Base-by-base conservation (phyloP, 2,797 vertebrate species). In the Lacerta viridis region DNA sequence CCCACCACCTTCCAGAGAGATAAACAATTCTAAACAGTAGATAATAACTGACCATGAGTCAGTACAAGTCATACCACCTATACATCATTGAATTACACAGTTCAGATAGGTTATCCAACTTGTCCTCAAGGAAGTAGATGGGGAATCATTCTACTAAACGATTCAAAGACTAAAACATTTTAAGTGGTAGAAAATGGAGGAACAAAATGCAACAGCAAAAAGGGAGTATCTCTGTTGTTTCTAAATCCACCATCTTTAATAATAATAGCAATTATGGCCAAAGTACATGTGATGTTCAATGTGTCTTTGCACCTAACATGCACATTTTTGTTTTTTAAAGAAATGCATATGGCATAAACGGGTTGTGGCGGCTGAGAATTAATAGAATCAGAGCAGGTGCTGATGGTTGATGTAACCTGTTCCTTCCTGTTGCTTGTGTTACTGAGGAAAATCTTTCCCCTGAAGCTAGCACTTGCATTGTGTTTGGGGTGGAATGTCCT, bases 1-100 rank as follows among this genome's bases (percentile, higher is more conserved):
- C 91, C n/a, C 80, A 80, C 89, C 84, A 87, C 29, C 64, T 29
- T 61, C 72, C 74, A 55, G n/a, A 84, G 59, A 81, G 20, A 27
- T 81, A 85, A 80, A 75, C 69, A 86, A 76, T 86, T 77, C 72
- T 64, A 71, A 75, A 81, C 79, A 80, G 76, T 1, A 85, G n/a
- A 50, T 80, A 87, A 2, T 25, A 71, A 29, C 33, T 71, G 69
- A 27, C 59, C 29, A 78, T 78, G 13, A 59, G 9, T 10, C 71
- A 77, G 23, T 55, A 76, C 3, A 27, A 36, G 29, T 46, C 17
- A 81, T 76, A 1, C n/a, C 25, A 80, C 15, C 75, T 17, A 36
- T 83, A 39, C 29, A 82, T 83, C 7, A 25, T 75, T 72, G 59
- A 88, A 80, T 89, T 23, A 77, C 80, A 41, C 15, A 64, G 86